Conservation (phyloP, 2,113 vertebrate genomes). For the Phaethornis superciliosus region DNA sequence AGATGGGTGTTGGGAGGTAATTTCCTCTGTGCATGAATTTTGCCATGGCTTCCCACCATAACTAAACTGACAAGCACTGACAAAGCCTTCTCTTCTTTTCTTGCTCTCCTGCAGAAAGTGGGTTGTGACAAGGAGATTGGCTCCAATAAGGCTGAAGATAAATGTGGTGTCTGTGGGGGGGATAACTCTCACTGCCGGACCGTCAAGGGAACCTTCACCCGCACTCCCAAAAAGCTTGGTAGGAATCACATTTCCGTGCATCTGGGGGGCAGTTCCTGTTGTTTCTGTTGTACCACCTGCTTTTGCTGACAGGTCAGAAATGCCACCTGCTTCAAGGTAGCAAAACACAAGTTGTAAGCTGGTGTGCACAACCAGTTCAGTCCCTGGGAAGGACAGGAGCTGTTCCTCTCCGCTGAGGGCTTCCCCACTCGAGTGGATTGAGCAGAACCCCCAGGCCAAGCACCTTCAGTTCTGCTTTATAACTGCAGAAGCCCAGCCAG, state of each 20-base stretch:
- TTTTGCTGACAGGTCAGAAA: background rate
- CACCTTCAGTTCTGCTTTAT: no score
- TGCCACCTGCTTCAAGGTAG: rapidly evolving
- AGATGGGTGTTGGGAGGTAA: background rate
- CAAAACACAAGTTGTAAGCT: background rate
- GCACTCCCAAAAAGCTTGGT: conserved; percentile 94
- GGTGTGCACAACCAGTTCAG: no score
- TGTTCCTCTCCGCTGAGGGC: background rate
- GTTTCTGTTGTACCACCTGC: background rate
- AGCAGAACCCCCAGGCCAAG: background rate
- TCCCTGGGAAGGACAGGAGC: background rate
- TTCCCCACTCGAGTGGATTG: background rate
- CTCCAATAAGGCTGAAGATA: conserved; percentile 92
- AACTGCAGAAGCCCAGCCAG: background rate
- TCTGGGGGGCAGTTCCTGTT: no score
- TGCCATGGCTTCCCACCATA: background rate
- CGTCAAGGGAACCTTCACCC: conserved; percentile 92
- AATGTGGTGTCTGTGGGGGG: conserved; percentile 94
- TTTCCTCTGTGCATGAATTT: background rate
- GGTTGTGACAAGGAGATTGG: conserved; percentile 96
- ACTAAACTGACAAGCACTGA: background rate
- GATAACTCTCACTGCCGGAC: conserved; percentile 96
- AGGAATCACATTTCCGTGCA: conserved; percentile 47
- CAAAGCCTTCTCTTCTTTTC: background rate
- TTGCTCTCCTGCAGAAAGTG: conserved; percentile 83